Conservation (phyloP, 2,113 vertebrate species). For the Prunella himalayana region DNA sequence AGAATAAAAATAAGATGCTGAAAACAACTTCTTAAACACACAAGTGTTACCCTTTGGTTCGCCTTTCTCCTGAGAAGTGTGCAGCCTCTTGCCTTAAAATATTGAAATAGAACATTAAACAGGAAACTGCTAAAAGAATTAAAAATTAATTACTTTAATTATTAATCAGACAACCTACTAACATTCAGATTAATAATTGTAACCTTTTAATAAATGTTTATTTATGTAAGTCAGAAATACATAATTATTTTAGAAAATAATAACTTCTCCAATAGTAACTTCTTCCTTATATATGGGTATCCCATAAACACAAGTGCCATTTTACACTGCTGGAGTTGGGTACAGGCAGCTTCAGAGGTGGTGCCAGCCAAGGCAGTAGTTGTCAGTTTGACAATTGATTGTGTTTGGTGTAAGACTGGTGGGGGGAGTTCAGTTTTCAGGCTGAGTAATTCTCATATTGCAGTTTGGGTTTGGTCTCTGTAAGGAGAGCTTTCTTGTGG, state of each 20-base stretch:
- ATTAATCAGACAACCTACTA: background rate
- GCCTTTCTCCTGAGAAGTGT: background rate
- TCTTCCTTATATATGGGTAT: background rate
- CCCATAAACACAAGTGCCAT: background rate
- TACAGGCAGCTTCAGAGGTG: background rate
- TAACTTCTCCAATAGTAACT: background rate
- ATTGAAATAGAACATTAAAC: background rate
- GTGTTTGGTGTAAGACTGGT: background rate
- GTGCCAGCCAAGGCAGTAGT: background rate
- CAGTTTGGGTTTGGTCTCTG: background rate
- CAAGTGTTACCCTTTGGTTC: background rate
- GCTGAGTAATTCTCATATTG: background rate
- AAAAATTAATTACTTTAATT: background rate
- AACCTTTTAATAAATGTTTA: background rate
- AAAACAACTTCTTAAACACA: background rate
- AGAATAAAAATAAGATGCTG: conserved; percentile 4
- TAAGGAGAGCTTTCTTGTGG: background rate
- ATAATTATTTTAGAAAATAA: background rate
- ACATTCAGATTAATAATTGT: background rate
- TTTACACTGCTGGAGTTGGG: background rate
- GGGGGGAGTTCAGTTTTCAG: background rate
- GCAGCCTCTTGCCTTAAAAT: background rate
- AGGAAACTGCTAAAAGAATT: background rate
- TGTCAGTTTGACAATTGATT: background rate
- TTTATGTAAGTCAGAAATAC: background rate